Percentiles rank a stretch among this genome's conserved stretches.
Conservation (phyloP, 2,888 invertebrate species). For the Tetragonisca angustula region DNA sequence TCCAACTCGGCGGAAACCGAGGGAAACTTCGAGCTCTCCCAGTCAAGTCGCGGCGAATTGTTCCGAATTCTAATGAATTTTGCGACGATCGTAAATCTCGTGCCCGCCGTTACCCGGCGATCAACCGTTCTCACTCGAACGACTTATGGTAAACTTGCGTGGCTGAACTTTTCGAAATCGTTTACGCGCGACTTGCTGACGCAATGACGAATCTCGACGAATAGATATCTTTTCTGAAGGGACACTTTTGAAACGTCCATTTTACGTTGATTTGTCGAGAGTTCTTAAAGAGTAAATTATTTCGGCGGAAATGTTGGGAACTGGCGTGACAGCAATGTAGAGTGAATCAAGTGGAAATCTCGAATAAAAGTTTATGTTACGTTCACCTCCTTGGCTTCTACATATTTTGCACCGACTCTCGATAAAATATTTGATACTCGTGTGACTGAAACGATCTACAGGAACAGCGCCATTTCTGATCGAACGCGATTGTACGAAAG, state of each 20-base stretch:
- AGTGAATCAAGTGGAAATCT: too few relatives aligned
- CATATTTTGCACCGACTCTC: too few relatives aligned
- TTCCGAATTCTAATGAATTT: slow-evolving; percentile 45
- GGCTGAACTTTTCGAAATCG: slow-evolving; percentile 9
- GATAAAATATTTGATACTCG: too few relatives aligned
- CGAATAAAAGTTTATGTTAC: too few relatives aligned
- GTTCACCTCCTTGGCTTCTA: too few relatives aligned
- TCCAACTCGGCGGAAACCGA: slow-evolving; percentile 3
- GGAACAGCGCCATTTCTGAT: too few relatives aligned
- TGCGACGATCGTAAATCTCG: slow-evolving; percentile 15
- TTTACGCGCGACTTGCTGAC: neutral
- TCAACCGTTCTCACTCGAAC: neutral
- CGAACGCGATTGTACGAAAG: too few relatives aligned
- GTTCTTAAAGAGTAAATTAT: too few relatives aligned
- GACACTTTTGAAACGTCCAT: neutral
- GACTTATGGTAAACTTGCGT: slow-evolving; percentile 17
- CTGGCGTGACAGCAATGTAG: too few relatives aligned
- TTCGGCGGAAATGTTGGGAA: too few relatives aligned
- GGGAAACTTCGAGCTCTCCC: slow-evolving; percentile 1
- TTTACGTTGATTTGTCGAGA: too few relatives aligned
- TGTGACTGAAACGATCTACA: too few relatives aligned
- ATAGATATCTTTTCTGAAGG: neutral
- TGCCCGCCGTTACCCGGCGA: neutral
- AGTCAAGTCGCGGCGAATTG: slow-evolving; percentile 13
- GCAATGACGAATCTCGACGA: neutral